Percentiles rank a stretch among this genome's conserved stretches.
phyloP scores from a whole-genome alignment of 1,140 invertebrate genomes.

The Zaprionus taronus region DNA sequence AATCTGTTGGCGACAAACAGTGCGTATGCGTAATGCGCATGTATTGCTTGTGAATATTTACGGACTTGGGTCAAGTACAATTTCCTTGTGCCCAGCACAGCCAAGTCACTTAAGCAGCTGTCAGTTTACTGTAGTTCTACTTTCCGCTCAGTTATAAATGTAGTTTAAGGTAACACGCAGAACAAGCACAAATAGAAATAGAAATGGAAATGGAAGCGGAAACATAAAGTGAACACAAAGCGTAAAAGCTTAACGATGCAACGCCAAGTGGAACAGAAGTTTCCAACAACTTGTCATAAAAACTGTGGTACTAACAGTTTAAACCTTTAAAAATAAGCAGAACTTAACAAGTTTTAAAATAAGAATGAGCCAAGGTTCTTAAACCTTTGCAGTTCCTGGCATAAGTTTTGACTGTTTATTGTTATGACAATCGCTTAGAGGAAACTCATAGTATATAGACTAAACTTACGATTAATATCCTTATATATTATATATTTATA shows the following conservation, averaged over 20 bases:
- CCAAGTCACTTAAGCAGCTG: constrained; percentile 1
- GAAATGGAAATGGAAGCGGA: neutral
- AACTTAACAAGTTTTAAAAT: neutral
- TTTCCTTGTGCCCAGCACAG: neutral
- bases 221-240: neutral
- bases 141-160: constrained; percentile 11
- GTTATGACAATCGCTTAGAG: neutral
- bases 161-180: constrained; percentile 8
- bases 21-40: constrained; percentile 38
- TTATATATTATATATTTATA: no score
- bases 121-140: constrained; percentile 10
- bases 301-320: neutral
- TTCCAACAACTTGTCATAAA: constrained; percentile 1
- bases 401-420: neutral
- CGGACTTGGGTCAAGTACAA: constrained; percentile 24
- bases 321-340: neutral
- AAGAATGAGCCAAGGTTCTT: neutral
- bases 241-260: constrained; percentile 2
- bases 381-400: neutral
- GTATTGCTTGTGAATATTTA: constrained; percentile 1
- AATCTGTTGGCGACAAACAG: neutral
- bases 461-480: no score
- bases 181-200: neutral
- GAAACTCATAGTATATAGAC: no score
- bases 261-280: constrained; percentile 5